Conservation (phyloP, 2,888 invertebrate species). For the Bombylius discolor region DNA sequence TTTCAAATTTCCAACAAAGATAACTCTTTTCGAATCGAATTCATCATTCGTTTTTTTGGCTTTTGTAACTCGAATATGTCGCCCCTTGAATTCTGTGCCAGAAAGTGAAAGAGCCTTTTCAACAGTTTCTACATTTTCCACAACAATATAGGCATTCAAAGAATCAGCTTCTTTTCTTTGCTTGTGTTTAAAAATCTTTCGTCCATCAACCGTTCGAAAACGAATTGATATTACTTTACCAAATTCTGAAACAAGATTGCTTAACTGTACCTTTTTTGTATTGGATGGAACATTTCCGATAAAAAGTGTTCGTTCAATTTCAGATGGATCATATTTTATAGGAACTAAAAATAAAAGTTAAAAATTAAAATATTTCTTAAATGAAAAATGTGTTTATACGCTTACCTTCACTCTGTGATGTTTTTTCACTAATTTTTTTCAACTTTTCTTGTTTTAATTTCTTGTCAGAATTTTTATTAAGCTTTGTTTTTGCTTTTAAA, state of each 20-base stretch:
- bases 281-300: conserved; percentile 33
- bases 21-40: conserved; percentile 22
- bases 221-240: conserved; percentile 26
- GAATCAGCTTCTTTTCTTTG: conserved; percentile 23
- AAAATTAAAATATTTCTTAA: not conserved
- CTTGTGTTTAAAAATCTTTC: conserved; percentile 26
- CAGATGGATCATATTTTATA: conserved; percentile 13
- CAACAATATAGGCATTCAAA: conserved; percentile 30
- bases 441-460: not conserved
- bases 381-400: not conserved
- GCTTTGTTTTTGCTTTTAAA: not conserved
- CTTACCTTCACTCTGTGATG: not conserved
- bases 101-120: conserved; percentile 25
- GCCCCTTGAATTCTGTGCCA: conserved; percentile 27
- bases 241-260: conserved; percentile 22
- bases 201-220: conserved; percentile 28
- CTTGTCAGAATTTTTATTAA: not conserved
- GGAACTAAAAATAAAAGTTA: not conserved
- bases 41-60: conserved; percentile 11
- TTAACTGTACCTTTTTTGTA: conserved; percentile 29
- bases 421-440: not conserved
- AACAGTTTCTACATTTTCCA: conserved; percentile 21
- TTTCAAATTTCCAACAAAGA: conserved; percentile 34
- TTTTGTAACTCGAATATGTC: conserved; percentile 27
- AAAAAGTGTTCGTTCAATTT: conserved; percentile 27